Percentiles rank a stretch among this genome's conserved stretches.
Conservation (phyloP, 2,797 vertebrate species). For the Pipistrellus nathusii region DNA sequence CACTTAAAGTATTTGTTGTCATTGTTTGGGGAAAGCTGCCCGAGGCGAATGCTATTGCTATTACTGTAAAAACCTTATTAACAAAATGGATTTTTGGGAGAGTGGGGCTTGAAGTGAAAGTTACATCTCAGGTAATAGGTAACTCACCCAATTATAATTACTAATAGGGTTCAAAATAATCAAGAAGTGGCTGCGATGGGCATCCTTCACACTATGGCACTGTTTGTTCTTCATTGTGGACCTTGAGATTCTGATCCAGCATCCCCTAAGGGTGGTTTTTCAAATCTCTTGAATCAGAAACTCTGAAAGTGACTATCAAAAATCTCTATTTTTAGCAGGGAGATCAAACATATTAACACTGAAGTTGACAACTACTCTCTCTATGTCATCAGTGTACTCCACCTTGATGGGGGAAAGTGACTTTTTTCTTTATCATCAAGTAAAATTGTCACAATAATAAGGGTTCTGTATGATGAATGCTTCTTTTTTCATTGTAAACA, state of each 20-base stretch:
- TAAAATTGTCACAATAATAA: not conserved
- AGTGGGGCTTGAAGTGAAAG: slow-evolving; percentile 16
- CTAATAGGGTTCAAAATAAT: not conserved
- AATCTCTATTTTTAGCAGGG: not conserved
- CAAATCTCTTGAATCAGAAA: not conserved
- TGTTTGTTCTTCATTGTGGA: not conserved
- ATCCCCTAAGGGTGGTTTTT: not conserved
- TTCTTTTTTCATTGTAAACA: not conserved
- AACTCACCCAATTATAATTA: not conserved
- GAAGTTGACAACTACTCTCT: not conserved
- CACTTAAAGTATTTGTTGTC: slow-evolving; percentile 12
- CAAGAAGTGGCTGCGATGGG: not conserved
- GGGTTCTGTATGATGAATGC: not conserved
- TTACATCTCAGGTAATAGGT: not conserved
- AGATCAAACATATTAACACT: not conserved
- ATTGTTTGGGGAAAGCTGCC: slow-evolving; percentile 50
- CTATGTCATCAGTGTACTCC: not conserved
- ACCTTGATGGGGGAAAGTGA: not conserved
- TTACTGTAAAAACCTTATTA: slow-evolving; percentile 61
- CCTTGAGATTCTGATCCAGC: not conserved
- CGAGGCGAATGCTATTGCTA: slow-evolving; percentile 14
- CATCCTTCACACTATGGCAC: not conserved
- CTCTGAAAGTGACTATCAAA: not conserved
- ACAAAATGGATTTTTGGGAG: slow-evolving; percentile 30
- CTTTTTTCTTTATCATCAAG: not conserved